Evolutionary conservation across 37 sponge, comb jelly and placozoan species (phyloP).

Genomic region (Ianthella basta): DNA sequence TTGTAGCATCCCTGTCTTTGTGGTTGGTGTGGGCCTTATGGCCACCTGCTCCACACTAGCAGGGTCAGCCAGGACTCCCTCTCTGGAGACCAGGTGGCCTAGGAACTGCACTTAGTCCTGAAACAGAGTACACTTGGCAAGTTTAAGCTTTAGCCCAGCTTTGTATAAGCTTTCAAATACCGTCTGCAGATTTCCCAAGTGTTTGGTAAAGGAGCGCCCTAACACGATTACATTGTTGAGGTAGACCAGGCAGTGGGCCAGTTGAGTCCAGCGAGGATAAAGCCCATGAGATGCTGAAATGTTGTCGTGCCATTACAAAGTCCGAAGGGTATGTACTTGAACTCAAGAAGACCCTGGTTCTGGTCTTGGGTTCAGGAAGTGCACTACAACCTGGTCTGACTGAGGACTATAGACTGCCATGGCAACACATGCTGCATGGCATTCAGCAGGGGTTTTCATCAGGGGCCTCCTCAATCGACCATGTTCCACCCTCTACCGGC

Average conservation of each 20-base stretch:
- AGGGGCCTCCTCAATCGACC: not conserved
- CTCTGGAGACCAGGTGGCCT: slow-evolving; percentile 36
- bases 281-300: slow-evolving; percentile 36
- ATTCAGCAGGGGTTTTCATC: not conserved
- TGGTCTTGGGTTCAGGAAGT: not conserved
- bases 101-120: slow-evolving; percentile 1
- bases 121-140: slow-evolving; percentile 9
- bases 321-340: slow-evolving; percentile 7
- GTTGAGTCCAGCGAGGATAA: slow-evolving; percentile 14
- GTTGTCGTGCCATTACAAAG: not conserved
- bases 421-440: not conserved
- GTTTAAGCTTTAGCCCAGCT: slow-evolving; percentile 21
- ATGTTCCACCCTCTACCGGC: not conserved
- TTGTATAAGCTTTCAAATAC: slow-evolving; percentile 7
- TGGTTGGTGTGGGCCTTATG: slow-evolving; percentile 29
- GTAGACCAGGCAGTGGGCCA: slow-evolving; percentile 28
- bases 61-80: slow-evolving; percentile 39
- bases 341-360: slow-evolving; percentile 7
- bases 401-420: not conserved
- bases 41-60: slow-evolving; percentile 19
- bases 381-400: slow-evolving; percentile 16
- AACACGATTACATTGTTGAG: slow-evolving; percentile 30
- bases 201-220: slow-evolving; percentile 20
- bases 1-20: slow-evolving; percentile 31
- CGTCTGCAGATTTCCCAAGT: slow-evolving; percentile 16